Evolutionary conservation across 2,888 invertebrate species (phyloP), one percentile per base, ranked within the genome.

Genomic region (Formica aserva): DNA sequence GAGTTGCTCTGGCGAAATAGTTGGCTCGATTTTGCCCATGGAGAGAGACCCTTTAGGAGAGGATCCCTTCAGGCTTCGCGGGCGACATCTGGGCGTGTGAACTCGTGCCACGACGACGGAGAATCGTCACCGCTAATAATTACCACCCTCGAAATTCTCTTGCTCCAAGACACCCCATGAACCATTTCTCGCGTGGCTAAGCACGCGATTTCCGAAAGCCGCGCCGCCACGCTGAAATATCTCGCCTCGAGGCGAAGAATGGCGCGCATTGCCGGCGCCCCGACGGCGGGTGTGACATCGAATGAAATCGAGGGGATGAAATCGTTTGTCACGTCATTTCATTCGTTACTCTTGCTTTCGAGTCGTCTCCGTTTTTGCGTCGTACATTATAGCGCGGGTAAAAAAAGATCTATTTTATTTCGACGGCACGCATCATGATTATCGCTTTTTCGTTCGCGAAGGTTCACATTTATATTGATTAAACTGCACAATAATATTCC

Each of bases 71-170:
- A 60, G 83, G 89, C 86, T 69, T 87, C 82, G 82, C 57, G 76
- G 80, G 85, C 85, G 86, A 88, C 85, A 88, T 89, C 85, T 81
- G 81, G 85, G 76, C 74, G 83, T 62, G 76, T 38, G 26, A 66
- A 26, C 69, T 66, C 67, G 78, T 74, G 78, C 86, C 77, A 41
- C 74, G 82, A 45, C 66, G 88, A 86, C 45, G 72, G 78, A 72
- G 72, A 92, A 93, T 93, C 91, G 90, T 88, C 90, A 92, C 88
- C 82, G 93, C 93, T 94, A 94, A 94, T 94, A 94, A 94, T 94
- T 93, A 92, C 93, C 93, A 91, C 90, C 92, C 93, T 92, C 89
- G 90, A 88, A 86, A 90, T 91, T 88, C 89, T 89, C 88, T 87
- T 69, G 83, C 75, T 77, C 63, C 84, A 86, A 76, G 88, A 83